Evolutionary conservation across 2,888 invertebrate species (phyloP).

Genomic region (Leptothorax acervorum): DNA sequence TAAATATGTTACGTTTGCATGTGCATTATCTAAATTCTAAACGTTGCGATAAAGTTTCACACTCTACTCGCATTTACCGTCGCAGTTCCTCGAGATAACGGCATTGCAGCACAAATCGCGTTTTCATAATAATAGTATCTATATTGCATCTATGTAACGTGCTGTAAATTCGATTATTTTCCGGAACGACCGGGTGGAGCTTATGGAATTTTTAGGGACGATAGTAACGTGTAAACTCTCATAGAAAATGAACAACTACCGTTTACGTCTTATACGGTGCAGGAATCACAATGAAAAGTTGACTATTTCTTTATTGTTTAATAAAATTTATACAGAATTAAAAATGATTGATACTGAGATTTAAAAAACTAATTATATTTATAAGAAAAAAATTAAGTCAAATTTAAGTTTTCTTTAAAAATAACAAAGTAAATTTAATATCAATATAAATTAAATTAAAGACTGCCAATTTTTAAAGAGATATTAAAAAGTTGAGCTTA

Average conservation of each 20-base stretch:
- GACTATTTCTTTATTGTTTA: not conserved
- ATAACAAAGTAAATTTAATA: not conserved
- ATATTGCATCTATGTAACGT: not conserved
- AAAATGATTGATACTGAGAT: not conserved
- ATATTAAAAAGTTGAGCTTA: not conserved
- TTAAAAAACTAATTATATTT: not conserved
- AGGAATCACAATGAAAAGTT: not conserved
- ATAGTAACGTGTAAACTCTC: not conserved
- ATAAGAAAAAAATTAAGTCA: not conserved
- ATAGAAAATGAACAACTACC: not conserved
- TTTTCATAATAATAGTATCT: constrained; percentile 29
- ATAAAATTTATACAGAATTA: not conserved
- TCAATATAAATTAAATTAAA: not conserved
- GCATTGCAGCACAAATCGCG: constrained; percentile 17
- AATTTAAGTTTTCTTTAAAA: not conserved
- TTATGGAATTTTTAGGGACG: not conserved
- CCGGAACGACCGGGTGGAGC: not conserved
- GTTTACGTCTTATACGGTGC: not conserved
- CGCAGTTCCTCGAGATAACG: constrained; percentile 30
- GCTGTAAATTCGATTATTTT: constrained; percentile 31
- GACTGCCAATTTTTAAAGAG: not conserved
- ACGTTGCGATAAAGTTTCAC: not conserved
- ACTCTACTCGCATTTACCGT: not conserved
- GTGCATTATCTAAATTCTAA: constrained; percentile 6
- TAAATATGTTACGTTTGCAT: not conserved